Base-by-base conservation (phyloP, 1,140 invertebrate species). In the Trichonephila inaurata region DNA sequence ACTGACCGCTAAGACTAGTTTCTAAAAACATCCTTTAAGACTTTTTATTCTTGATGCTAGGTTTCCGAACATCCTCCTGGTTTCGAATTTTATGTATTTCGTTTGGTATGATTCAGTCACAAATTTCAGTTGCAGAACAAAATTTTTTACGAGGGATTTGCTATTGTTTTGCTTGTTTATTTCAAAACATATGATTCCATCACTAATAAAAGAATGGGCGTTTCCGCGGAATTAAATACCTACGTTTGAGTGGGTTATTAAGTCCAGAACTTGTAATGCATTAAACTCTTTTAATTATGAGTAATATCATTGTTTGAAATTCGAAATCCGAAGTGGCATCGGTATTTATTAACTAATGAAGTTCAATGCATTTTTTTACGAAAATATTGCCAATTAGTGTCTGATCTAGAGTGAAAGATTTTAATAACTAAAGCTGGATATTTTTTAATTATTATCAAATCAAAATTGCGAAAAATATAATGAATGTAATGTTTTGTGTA, bases 1-100 rank as follows among this genome's bases (percentile, higher is more conserved):
- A 89, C 87, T 89, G 87, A 89, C 62, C 87, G 64, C 61, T 58
- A 89, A 51, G 28, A 77, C 33, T 77, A 18, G 28, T 18, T 77
- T 77, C 28, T 40, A 77, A 77, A 77, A 77, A 40, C 66, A 69
- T 69, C 66, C 66, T 69, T 62, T 14, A 8, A 51, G 51, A 51
- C 7, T 51, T 10, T 51, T 0, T 51, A 51, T 51, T 51, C 51
- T 5, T 24, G 66, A 69, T 21, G 24, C 66, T 21, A 69, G 51
- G 7, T 64, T 18, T 64, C 1, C 62, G 16, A 21, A 21, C 16
- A 64, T 21, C 19, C 16, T 64, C 62, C 62, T 21, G 62, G 18
- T 18, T 18, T 19, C 21, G 19, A 64, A 18, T 64, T 21, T 64
- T 16, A 16, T 18, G 62, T 21, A 51, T 64, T 64, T 21, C 62